These are phyloP conservation scores for Drosophila atroscutellata DNA, from an alignment of 2,888 invertebrate species.

Conservation along the genomic window DNA sequence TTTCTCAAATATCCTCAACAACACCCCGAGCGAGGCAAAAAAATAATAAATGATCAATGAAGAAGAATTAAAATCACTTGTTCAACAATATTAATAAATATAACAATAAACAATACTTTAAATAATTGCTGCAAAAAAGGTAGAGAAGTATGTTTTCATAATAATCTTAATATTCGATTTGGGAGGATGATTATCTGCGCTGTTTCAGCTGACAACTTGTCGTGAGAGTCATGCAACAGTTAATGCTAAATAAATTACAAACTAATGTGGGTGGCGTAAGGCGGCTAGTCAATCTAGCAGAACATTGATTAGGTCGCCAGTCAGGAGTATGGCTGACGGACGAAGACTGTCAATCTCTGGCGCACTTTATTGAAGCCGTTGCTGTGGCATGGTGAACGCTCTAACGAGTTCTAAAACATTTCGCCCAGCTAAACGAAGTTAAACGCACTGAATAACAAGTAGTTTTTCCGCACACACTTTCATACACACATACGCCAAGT, in stretches of 20 bases:
- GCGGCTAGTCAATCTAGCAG: slow-evolving; percentile 32
- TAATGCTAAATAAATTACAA: slow-evolving; percentile 71
- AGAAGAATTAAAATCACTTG: background rate
- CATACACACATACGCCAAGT: slow-evolving; percentile 21
- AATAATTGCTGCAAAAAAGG: background rate
- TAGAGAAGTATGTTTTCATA: background rate
- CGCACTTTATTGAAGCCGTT: slow-evolving; percentile 27
- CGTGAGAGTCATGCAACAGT: slow-evolving; percentile 56
- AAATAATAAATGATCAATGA: too few species aligned
- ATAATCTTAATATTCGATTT: background rate
- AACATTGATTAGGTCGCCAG: slow-evolving; percentile 59
- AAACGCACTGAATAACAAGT: slow-evolving; percentile 77
- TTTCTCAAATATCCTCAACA: background rate
- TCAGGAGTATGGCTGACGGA: slow-evolving; percentile 8
- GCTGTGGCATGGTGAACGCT: slow-evolving; percentile 43
- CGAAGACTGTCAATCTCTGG: slow-evolving; percentile 48
- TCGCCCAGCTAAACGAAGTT: slow-evolving; percentile 77
- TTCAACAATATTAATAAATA: background rate
- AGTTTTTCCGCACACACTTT: slow-evolving; percentile 50
- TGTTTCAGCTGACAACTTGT: slow-evolving; percentile 9
- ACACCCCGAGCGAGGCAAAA: background rate
- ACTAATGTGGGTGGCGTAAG: slow-evolving; percentile 53
- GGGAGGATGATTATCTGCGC: background rate
- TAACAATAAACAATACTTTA: background rate
- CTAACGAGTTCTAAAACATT: slow-evolving; percentile 77